Conservation (phyloP, 2,888 invertebrate species). For the Megastigmus dorsalis region DNA sequence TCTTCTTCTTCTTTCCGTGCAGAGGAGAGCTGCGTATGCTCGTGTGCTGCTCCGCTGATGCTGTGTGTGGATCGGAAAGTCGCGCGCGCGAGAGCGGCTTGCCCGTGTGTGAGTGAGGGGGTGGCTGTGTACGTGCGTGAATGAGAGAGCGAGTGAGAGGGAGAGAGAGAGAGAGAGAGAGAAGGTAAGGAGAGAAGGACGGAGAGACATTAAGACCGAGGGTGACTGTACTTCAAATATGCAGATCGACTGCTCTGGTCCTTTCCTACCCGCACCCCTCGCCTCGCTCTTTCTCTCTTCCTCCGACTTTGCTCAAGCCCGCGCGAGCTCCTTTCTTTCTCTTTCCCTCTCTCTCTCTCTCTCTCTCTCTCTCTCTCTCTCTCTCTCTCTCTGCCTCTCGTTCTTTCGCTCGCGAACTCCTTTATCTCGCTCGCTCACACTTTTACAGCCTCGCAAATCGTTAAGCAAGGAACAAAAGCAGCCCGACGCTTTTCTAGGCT, state of each 20-base stretch:
- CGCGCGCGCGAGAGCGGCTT: background rate
- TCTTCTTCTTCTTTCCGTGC: constrained; percentile 37
- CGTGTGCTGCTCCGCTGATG: constrained; percentile 58
- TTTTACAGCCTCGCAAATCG: constrained; percentile 56
- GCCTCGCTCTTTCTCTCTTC: too few species aligned
- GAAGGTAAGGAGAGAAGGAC: constrained; percentile 40
- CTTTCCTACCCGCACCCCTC: constrained; percentile 19
- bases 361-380: constrained; percentile 7
- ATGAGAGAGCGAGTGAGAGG: constrained; percentile 5
- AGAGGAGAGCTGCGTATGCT: constrained; percentile 56
- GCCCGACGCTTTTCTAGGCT: constrained; percentile 50
- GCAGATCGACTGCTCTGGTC: constrained; percentile 54
- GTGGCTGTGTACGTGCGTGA: too few species aligned
- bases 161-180: constrained; percentile 15
- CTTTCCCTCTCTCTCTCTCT: constrained; percentile 15
- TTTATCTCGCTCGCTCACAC: constrained; percentile 51
- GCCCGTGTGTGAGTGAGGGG: background rate
- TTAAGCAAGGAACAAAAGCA: constrained; percentile 56
- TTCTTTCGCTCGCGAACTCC: background rate
- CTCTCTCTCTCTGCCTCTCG: constrained; percentile 18
- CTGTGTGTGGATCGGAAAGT: constrained; percentile 47
- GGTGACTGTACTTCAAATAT: constrained; percentile 58
- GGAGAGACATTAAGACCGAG: constrained; percentile 60
- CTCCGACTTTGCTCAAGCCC: too few species aligned
- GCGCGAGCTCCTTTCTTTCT: background rate